Conservation (phyloP, 1,140 invertebrate genomes). For the Nebria ingens region DNA sequence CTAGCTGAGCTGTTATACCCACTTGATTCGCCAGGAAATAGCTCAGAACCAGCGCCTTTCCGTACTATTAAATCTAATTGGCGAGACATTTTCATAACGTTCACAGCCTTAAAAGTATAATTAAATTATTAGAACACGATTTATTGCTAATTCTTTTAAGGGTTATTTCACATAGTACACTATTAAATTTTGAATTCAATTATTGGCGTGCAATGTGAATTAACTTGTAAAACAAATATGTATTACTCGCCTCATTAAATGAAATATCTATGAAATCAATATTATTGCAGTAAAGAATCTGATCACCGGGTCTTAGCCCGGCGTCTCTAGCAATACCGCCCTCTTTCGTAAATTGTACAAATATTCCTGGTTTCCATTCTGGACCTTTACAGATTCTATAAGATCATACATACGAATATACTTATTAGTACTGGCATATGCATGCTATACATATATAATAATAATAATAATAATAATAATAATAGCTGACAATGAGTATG, state of each 20-base stretch:
- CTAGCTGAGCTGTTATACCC: slow-evolving; percentile 72
- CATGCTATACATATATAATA: too few relatives aligned
- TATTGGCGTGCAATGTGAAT: slow-evolving; percentile 11
- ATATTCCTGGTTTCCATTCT: slow-evolving; percentile 74
- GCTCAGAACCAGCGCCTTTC: slow-evolving; percentile 60
- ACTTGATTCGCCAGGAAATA: slow-evolving; percentile 67
- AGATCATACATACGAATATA: not conserved
- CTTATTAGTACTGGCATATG: too few relatives aligned
- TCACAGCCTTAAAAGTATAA: slow-evolving; percentile 47
- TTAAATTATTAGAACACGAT: slow-evolving; percentile 3
- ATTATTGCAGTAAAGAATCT: slow-evolving; percentile 85
- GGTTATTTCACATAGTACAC: slow-evolving; percentile 12
- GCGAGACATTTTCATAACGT: slow-evolving; percentile 62
- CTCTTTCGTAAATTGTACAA: slow-evolving; percentile 83
- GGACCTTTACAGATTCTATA: slow-evolving; percentile 72
- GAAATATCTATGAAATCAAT: slow-evolving; percentile 59
- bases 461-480: too few relatives aligned
- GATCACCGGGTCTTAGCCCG: slow-evolving; percentile 81
- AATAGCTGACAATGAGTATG: too few relatives aligned
- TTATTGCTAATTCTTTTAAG: slow-evolving; percentile 10
- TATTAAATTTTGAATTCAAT: too few relatives aligned
- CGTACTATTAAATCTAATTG: slow-evolving; percentile 61
- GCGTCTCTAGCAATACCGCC: slow-evolving; percentile 77
- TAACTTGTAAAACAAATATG: slow-evolving; percentile 10
- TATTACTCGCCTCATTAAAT: slow-evolving; percentile 60